Percentiles rank a stretch among this genome's conserved stretches.
These are phyloP conservation scores for Caenorhabditis parvicauda DNA, from an alignment of 2,888 invertebrate genomes.

Conservation along the genomic window DNA sequence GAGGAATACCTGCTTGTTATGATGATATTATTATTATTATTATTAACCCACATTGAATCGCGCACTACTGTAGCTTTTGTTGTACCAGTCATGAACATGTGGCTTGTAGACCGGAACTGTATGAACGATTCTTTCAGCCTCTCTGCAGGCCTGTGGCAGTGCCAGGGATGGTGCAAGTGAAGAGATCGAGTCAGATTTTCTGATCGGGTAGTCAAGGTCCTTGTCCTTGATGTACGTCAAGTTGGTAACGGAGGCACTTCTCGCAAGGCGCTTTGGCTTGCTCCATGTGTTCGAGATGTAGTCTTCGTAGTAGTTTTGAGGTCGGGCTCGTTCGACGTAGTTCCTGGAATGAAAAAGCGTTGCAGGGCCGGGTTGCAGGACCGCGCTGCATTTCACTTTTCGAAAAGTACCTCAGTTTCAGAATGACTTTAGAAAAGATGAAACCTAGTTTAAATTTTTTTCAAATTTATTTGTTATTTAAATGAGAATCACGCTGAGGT, in stretches of 20 bases:
- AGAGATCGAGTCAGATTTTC: conserved; percentile 46
- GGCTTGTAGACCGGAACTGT: conserved; percentile 61
- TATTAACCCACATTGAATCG: conserved; percentile 29
- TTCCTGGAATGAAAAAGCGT: too few relatives aligned
- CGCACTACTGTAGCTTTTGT: conserved; percentile 38
- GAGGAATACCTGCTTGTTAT: too few relatives aligned
- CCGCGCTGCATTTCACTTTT: too few relatives aligned
- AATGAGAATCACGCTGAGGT: too few relatives aligned
- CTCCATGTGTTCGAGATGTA: conserved; percentile 53
- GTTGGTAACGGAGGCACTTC: conserved; percentile 60
- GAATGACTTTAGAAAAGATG: too few relatives aligned
- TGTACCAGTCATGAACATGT: conserved; percentile 52
- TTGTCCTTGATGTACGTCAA: conserved; percentile 56
- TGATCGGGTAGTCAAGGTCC: conserved; percentile 44
- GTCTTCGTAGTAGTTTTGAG: conserved; percentile 53
- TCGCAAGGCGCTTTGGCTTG: conserved; percentile 55
- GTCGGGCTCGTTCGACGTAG: conserved; percentile 57
- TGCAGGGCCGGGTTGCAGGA: too few relatives aligned
- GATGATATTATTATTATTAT: conserved; percentile 1
- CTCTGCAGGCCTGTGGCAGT: conserved; percentile 47
- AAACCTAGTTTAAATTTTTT: too few relatives aligned
- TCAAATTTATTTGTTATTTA: too few relatives aligned
- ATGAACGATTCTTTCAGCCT: conserved; percentile 60
- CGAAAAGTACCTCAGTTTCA: too few relatives aligned
- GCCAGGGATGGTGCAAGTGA: conserved; percentile 60